Percentiles rank a stretch among this genome's conserved stretches.
Evolutionary conservation across 2,888 invertebrate species (phyloP).

Genomic region (Pterostichus niger): DNA sequence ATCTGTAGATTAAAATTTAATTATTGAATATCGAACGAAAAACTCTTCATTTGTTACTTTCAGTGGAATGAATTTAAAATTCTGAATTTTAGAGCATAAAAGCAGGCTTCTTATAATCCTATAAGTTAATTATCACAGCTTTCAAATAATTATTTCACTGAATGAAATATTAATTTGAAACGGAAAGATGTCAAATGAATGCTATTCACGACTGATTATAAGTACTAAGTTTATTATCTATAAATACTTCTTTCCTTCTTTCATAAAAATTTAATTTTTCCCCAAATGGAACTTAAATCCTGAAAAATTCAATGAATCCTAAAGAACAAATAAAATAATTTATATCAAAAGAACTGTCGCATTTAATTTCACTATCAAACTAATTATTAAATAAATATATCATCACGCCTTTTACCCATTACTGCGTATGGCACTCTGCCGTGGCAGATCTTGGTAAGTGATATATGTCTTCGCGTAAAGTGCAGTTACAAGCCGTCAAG

Average conservation of each 20-base stretch:
- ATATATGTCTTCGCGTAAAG: too few relatives aligned
- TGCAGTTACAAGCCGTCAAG: too few relatives aligned
- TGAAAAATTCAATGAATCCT: too few relatives aligned
- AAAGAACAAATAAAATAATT: too few relatives aligned
- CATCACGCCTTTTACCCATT: too few relatives aligned
- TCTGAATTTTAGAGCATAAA: constrained; percentile 22
- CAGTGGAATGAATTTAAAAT: constrained; percentile 13
- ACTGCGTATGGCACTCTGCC: too few relatives aligned
- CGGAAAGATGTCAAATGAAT: constrained; percentile 40
- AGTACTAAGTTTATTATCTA: constrained; percentile 33
- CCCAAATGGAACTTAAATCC: neutral
- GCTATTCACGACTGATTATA: constrained; percentile 28
- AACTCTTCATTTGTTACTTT: constrained; percentile 22
- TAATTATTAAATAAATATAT: too few relatives aligned
- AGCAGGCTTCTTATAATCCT: constrained; percentile 22
- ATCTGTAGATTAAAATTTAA: neutral
- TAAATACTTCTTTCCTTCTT: constrained; percentile 15
- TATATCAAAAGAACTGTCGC: too few relatives aligned
- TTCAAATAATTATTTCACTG: constrained; percentile 55
- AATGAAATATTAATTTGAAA: constrained; percentile 51
- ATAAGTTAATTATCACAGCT: constrained; percentile 52
- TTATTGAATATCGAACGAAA: constrained; percentile 1
- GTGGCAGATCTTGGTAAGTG: too few relatives aligned
- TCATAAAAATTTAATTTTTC: neutral
- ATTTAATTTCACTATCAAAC: too few relatives aligned